phyloP scores from a whole-genome alignment of 2,113 vertebrate species.

The Gadus chalcogrammus region DNA sequence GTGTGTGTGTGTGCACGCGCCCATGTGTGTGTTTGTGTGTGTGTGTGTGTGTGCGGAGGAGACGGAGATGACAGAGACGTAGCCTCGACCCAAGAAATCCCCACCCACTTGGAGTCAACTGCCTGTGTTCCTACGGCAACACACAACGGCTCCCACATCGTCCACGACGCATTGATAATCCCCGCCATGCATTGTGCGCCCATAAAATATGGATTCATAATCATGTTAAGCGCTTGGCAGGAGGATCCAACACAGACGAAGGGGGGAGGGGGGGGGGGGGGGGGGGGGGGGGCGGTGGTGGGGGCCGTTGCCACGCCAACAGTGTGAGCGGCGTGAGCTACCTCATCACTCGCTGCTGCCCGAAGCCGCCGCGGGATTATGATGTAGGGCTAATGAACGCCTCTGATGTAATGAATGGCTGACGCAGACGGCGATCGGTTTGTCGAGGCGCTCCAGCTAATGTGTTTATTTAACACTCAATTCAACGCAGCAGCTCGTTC shows the following conservation, averaged over 20 bases:
- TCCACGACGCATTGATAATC: conserved; percentile 43
- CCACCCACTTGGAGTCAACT: conserved; percentile 40
- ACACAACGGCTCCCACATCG: conserved; percentile 33
- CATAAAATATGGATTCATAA: conserved; percentile 58
- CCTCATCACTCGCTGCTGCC: conserved; percentile 12
- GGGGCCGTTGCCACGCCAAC: conserved; percentile 23
- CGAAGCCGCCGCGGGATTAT: conserved; percentile 24
- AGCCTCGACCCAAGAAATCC: conserved; percentile 25
- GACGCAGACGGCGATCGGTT: conserved; percentile 12
- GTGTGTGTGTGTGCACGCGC: no score
- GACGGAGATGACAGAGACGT: conserved; percentile 34
- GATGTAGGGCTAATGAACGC: conserved; percentile 27
- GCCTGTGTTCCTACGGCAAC: conserved; percentile 21
- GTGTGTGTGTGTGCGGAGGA: not conserved
- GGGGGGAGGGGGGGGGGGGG: conserved; percentile 25
- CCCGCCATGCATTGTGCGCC: conserved; percentile 48
- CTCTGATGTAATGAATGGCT: conserved; percentile 43
- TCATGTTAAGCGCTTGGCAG: conserved; percentile 44
- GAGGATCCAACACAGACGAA: conserved; percentile 38
- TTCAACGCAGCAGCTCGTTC: no score
- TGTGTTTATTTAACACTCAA: no score
- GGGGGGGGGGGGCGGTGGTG: no score
- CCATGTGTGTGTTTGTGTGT: no score
- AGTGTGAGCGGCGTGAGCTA: conserved; percentile 26
- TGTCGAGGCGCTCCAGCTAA: no score